phyloP scores from a whole-genome alignment of 2,888 invertebrate genomes.

The Agriotes lineatus region DNA sequence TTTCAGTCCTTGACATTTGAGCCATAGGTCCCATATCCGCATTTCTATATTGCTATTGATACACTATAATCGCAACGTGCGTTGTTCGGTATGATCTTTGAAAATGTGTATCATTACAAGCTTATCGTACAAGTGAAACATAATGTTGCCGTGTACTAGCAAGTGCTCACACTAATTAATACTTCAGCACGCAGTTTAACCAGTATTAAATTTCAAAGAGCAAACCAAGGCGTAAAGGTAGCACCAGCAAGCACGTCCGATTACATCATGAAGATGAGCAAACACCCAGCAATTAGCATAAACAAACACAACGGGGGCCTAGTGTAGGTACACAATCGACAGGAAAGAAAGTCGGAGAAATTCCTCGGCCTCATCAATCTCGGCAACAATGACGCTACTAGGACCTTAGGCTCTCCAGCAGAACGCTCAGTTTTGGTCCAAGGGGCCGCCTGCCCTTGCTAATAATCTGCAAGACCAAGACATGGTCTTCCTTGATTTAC shows the following conservation, averaged over 20 bases:
- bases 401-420: not conserved
- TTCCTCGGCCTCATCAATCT: not conserved
- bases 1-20: too few relatives aligned
- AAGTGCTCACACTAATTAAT: too few relatives aligned
- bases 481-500: slow-evolving; percentile 10
- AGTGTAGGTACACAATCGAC: slow-evolving; percentile 1
- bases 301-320: slow-evolving; percentile 22
- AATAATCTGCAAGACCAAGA: slow-evolving; percentile 5
- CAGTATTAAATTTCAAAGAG: not conserved
- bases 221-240: not conserved
- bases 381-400: too few relatives aligned
- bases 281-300: slow-evolving; percentile 17
- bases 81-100: too few relatives aligned
- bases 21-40: too few relatives aligned
- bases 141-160: too few relatives aligned
- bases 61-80: too few relatives aligned
- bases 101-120: too few relatives aligned
- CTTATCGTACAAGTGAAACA: too few relatives aligned
- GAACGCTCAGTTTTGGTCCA: not conserved
- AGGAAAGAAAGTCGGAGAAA: not conserved
- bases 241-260: not conserved
- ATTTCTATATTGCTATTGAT: too few relatives aligned
- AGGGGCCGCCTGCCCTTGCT: not conserved
- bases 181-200: too few relatives aligned
- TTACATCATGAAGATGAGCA: slow-evolving; percentile 19